Percentiles rank a stretch among this genome's conserved stretches.
Conservation (phyloP, 2,888 invertebrate species). For the Holacanthella duospinosa region DNA sequence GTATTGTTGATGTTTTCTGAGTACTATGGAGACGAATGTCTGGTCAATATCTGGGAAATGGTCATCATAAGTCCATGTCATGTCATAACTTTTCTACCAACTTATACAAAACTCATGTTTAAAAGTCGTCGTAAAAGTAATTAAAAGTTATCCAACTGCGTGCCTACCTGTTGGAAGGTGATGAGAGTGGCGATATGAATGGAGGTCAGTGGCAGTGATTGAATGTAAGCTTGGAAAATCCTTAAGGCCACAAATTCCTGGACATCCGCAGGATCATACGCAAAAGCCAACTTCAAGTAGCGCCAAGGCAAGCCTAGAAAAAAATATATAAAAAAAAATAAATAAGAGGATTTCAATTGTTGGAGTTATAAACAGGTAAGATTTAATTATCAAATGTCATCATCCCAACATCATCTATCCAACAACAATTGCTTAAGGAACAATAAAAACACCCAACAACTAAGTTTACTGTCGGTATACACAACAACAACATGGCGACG, state of each 20-base stretch:
- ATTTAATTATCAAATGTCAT: background rate
- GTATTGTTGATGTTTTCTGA: background rate
- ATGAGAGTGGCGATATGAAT: constrained; percentile 37
- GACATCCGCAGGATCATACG: constrained; percentile 37
- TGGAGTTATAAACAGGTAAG: background rate
- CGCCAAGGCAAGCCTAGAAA: constrained; percentile 37
- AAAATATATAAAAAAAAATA: background rate
- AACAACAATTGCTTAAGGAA: background rate
- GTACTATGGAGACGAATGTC: too few relatives aligned
- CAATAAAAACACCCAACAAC: too few relatives aligned
- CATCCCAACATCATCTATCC: background rate
- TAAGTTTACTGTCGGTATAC: too few relatives aligned
- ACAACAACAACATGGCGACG: too few relatives aligned
- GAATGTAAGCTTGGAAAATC: constrained; percentile 35
- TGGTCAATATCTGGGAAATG: too few relatives aligned
- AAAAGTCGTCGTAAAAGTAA: background rate
- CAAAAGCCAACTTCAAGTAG: constrained; percentile 38
- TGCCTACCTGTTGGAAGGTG: constrained; percentile 16
- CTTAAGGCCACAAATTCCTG: constrained; percentile 37
- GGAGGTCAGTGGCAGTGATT: constrained; percentile 34
- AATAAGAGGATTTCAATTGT: too few relatives aligned
- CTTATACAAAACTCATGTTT: background rate
- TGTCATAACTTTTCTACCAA: background rate
- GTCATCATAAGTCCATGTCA: too few relatives aligned
- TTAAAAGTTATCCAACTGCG: too few relatives aligned